Evolutionary conservation across 2,888 invertebrate species (phyloP), one percentile per base, ranked within the genome.

Genomic region (Glaucopsyche alexis): DNA sequence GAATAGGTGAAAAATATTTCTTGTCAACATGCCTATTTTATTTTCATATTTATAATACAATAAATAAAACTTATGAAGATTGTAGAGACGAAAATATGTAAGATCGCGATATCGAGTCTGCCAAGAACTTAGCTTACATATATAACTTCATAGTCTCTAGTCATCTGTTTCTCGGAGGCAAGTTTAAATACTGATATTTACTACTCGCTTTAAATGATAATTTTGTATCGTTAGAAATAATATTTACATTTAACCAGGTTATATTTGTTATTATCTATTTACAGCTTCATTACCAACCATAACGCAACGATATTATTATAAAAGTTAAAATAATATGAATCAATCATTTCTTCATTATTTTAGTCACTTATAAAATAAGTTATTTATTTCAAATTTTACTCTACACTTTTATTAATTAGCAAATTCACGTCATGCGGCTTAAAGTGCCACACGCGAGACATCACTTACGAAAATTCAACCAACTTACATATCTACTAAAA

Each of bases 311-410:
- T 60, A 60, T n/a, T n/a, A n/a, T n/a, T 60, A 60, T 13, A 60
- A 42, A 60, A 60, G 29, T 29, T 29, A 14, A 60, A 29, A 47
- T 11, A 13, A 38, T 60, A 60, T 38, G 8, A 42, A 42, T 66
- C 42, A 66, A 16, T 66, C 42, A 66, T 66, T 42, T 42, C n/a
- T 40, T 66, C 42, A 66, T 42, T 9, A n/a, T 66, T 66, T 66
- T 66, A n/a, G n/a, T 66, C 66, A 66, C 66, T 66, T 66, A 42
- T 66, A 14, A 42, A 66, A 66, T 60, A 60, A 29, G 60, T 60
- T 60, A 29, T 60, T 13, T n/a, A 60, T 11, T 60, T 60, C 11
- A 60, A 60, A 60, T 60, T 38, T 6, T 38, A 60, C 38, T 60
- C 14, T 11, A 29, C 60, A 60, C 60, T 38, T 60, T 60, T 38